These are phyloP conservation scores for Tuberolachnus salignus DNA, from an alignment of 2,888 invertebrate genomes.

Conservation along the genomic window DNA sequence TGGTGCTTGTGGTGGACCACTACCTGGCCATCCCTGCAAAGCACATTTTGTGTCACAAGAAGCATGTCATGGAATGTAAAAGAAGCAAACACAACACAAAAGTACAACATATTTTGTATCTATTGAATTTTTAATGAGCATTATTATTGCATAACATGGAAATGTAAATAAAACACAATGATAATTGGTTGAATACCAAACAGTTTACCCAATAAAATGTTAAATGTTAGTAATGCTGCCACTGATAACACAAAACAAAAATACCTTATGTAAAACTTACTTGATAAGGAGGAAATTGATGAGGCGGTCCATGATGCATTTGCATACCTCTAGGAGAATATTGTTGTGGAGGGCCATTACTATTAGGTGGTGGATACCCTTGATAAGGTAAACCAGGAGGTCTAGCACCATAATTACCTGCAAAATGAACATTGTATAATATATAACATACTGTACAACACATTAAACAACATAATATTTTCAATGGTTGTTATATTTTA, in stretches of 20 bases:
- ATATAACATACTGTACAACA: background rate
- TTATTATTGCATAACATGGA: background rate
- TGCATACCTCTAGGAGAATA: slow-evolving; percentile 63
- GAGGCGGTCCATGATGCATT: slow-evolving; percentile 63
- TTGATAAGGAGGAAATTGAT: slow-evolving; percentile 63
- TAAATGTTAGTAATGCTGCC: slow-evolving; percentile 21
- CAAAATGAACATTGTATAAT: slow-evolving; percentile 52
- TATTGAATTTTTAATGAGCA: background rate
- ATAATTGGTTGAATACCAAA: slow-evolving; percentile 11
- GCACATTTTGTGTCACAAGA: slow-evolving; percentile 52
- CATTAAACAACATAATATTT: background rate
- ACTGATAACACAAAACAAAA: slow-evolving; percentile 1
- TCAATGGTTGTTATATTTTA: slow-evolving; percentile 11
- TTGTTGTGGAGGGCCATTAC: slow-evolving; percentile 64
- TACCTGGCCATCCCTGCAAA: slow-evolving; percentile 61
- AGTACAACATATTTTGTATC: slow-evolving; percentile 16
- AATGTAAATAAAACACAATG: background rate
- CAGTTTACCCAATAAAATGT: slow-evolving; percentile 25
- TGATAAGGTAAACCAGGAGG: slow-evolving; percentile 63
- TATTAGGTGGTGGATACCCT: slow-evolving; percentile 64
- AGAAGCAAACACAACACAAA: slow-evolving; percentile 33
- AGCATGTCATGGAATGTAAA: slow-evolving; percentile 40
- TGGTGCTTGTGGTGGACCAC: slow-evolving; percentile 60
- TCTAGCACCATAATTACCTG: slow-evolving; percentile 64
- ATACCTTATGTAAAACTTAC: slow-evolving; percentile 56